Evolutionary conservation across 2,888 invertebrate genomes (phyloP).

Genomic region (Protodeltote pygarga): DNA sequence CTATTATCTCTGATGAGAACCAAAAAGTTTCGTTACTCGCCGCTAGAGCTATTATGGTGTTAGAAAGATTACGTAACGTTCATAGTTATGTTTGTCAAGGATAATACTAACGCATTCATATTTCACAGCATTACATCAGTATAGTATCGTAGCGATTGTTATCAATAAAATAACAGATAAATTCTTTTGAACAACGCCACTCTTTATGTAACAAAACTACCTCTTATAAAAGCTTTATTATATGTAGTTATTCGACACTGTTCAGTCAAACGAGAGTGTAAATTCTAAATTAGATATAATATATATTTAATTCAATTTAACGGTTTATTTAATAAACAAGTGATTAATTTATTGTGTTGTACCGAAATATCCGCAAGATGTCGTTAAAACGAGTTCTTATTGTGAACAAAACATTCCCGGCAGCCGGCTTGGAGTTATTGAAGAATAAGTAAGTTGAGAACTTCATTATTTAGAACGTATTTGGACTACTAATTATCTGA

Average conservation of each 20-base stretch:
- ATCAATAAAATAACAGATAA: background rate
- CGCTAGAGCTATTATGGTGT: slow-evolving; percentile 19
- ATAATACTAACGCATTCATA: background rate
- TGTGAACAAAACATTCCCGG: slow-evolving; percentile 71
- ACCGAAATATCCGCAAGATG: slow-evolving; percentile 51
- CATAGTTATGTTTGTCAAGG: too few species aligned
- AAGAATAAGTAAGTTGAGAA: slow-evolving; percentile 69
- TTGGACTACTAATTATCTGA: too few species aligned
- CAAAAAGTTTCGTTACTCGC: slow-evolving; percentile 28
- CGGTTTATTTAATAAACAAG: too few species aligned
- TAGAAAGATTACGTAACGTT: slow-evolving; percentile 4
- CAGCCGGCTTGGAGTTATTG: slow-evolving; percentile 67
- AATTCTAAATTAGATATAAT: too few species aligned
- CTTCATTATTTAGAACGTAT: too few species aligned
- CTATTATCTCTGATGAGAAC: background rate
- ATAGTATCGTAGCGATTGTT: background rate
- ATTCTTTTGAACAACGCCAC: background rate
- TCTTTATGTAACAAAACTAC: background rate
- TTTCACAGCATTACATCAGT: background rate
- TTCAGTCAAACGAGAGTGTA: too few species aligned
- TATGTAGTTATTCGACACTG: too few species aligned
- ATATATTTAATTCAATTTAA: too few species aligned
- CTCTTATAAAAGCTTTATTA: too few species aligned
- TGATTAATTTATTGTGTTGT: background rate
- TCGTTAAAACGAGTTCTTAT: slow-evolving; percentile 68